phyloP scores from a whole-genome alignment of 2,888 invertebrate genomes.

The Pyrgus malvae region DNA sequence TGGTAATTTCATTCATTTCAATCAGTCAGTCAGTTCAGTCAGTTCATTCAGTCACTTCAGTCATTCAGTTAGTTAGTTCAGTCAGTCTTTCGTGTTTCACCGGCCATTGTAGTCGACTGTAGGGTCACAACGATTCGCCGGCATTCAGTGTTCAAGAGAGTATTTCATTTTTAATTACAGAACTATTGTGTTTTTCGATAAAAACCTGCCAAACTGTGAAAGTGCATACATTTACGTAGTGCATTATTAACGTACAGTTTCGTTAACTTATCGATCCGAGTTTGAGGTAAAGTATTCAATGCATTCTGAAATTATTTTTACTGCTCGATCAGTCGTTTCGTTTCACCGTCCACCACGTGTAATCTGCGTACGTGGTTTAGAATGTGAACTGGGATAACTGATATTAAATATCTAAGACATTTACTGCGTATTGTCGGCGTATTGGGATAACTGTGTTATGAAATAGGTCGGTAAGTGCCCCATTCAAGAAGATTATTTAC shows the following conservation, averaged over 20 bases:
- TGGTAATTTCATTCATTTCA: too few species aligned
- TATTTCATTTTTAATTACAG: slow-evolving; percentile 38
- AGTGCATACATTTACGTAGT: slow-evolving; percentile 54
- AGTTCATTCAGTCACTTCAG: not conserved
- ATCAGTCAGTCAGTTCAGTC: not conserved
- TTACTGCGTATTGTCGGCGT: too few species aligned
- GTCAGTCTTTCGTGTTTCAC: slow-evolving; percentile 65
- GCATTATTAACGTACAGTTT: slow-evolving; percentile 52
- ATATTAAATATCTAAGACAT: too few species aligned
- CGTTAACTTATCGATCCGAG: slow-evolving; percentile 55
- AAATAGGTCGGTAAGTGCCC: too few species aligned
- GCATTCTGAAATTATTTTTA: slow-evolving; percentile 41
- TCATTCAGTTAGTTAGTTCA: not conserved
- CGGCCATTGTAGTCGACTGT: slow-evolving; percentile 66
- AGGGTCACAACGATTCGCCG: slow-evolving; percentile 66
- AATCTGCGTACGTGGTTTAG: slow-evolving; percentile 40
- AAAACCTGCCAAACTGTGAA: slow-evolving; percentile 47
- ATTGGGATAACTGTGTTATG: too few species aligned
- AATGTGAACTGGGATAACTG: not conserved
- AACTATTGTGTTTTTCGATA: slow-evolving; percentile 49
- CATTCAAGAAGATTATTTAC: too few species aligned
- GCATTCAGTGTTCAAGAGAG: slow-evolving; percentile 55
- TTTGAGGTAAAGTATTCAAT: slow-evolving; percentile 63
- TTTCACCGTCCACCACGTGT: slow-evolving; percentile 56
- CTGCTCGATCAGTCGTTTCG: slow-evolving; percentile 23